phyloP scores from a whole-genome alignment of 1,140 invertebrate genomes.

The Harpegnathos saltator region DNA sequence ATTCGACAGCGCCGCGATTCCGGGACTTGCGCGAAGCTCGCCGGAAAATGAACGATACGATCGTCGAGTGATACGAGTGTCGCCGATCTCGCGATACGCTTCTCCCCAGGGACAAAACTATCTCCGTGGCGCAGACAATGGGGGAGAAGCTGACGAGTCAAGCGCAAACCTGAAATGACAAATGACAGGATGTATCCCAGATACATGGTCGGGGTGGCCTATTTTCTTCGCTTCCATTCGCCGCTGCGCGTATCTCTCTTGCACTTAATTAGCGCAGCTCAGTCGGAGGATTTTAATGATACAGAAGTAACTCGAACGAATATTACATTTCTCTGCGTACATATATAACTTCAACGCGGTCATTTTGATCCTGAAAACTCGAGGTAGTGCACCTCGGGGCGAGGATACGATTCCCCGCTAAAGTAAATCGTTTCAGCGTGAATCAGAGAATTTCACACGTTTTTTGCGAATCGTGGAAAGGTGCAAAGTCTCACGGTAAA shows the following conservation, averaged over 20 bases:
- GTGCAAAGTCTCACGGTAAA: not conserved
- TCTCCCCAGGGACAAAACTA: slow-evolving; percentile 77
- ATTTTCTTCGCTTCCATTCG: slow-evolving; percentile 44
- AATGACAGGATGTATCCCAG: slow-evolving; percentile 80
- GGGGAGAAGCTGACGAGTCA: slow-evolving; percentile 79
- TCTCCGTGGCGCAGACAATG: slow-evolving; percentile 75
- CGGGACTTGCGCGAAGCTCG: not conserved
- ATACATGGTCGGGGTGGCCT: slow-evolving; percentile 56
- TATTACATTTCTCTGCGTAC: not conserved
- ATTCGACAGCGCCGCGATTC: slow-evolving; percentile 3
- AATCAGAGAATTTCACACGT: not conserved
- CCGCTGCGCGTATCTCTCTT: not conserved
- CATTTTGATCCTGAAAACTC: not conserved
- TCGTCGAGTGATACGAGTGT: slow-evolving; percentile 10
- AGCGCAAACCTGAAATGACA: slow-evolving; percentile 83
- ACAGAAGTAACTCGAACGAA: not conserved
- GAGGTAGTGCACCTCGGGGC: not conserved
- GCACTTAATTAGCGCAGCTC: slow-evolving; percentile 13
- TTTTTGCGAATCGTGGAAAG: no score
- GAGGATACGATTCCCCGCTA: not conserved
- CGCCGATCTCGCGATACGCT: slow-evolving; percentile 9
- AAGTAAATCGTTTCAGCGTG: not conserved
- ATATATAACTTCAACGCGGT: not conserved
- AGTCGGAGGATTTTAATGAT: not conserved
- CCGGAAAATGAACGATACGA: slow-evolving; percentile 9